Percentiles rank a stretch among this genome's conserved stretches.
These are phyloP conservation scores for Nannoperca australis DNA, from an alignment of 2,797 vertebrate genomes.

Conservation along the genomic window DNA sequence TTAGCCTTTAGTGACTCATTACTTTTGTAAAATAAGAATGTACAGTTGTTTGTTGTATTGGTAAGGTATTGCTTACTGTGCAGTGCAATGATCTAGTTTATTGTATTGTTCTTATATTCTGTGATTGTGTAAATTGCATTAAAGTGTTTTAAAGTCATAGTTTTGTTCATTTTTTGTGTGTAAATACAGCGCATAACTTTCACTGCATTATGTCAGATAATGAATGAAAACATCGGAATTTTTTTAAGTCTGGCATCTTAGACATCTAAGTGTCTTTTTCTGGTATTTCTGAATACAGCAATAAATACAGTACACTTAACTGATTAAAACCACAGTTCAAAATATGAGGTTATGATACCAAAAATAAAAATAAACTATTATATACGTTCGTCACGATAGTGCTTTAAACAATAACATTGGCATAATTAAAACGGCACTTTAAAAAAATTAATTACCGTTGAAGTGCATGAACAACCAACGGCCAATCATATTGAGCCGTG, in stretches of 20 bases:
- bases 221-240: not conserved
- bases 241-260: not conserved
- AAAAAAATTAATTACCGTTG: not conserved
- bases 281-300: not conserved
- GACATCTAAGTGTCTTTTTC: not conserved
- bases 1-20: not conserved
- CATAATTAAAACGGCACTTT: not conserved
- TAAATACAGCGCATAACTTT: not conserved
- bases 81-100: conserved; percentile 7
- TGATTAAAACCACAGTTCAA: not conserved
- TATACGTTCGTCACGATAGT: too few species aligned
- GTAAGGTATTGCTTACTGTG: conserved; percentile 12
- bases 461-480: conserved; percentile 3
- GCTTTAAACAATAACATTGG: not conserved
- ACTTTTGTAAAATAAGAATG: conserved; percentile 19
- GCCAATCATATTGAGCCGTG: conserved; percentile 70
- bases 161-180: not conserved
- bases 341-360: not conserved
- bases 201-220: not conserved
- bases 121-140: conserved; percentile 19
- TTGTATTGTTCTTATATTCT: conserved; percentile 20
- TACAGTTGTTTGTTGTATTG: conserved; percentile 9
- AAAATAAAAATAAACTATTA: not conserved
- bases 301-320: not conserved
- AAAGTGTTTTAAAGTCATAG: conserved; percentile 26